Evolutionary conservation across 1,140 invertebrate species (phyloP), one percentile per base, ranked within the genome.

Genomic region (Nephotettix cincticeps): DNA sequence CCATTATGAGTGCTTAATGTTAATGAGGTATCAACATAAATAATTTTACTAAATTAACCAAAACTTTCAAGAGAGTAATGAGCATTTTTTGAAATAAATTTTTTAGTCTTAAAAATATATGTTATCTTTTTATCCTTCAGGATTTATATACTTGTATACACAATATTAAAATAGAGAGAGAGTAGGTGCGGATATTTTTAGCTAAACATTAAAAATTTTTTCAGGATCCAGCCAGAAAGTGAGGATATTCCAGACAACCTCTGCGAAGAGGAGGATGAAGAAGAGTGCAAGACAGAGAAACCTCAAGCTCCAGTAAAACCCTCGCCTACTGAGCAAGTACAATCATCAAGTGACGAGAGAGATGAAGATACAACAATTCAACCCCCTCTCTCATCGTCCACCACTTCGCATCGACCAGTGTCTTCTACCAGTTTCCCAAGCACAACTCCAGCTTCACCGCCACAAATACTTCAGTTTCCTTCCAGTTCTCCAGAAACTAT

Each of bases 201-300:
- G n/a, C n/a, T n/a, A n/a, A n/a, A n/a, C n/a, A n/a, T n/a, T n/a
- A n/a, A n/a, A n/a, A n/a, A n/a, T 68, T 66, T 40, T 72, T 72
- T 30, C 43, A 74, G 74, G 27, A 75, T 76, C 27, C 71, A 74
- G 67, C 73, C 73, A n/a, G 74, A 76, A 69, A 71, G 70, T 40
- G 65, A 72, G 43, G 61, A 76, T 30, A 27, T 25, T 28, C 56
- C 21, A 28, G 75, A 71, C n/a, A 61, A 63, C 27, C 43, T 51
- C 3, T 45, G 58, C 56, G 81, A 77, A 78, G 76, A 81, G 75
- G n/a, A 69, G 40, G 69, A 72, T 72, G 70, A 73, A 75, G 66
- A 78, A 71, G 70, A 75, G n/a, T 72, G 72, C 36, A 74, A 73
- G 25, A 68, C 65, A 47, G 70, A 68, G 23, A 61, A 29, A 14